These are phyloP conservation scores for Lerista edwardsae DNA, from an alignment of 2,797 vertebrate species.

Conservation along the genomic window DNA sequence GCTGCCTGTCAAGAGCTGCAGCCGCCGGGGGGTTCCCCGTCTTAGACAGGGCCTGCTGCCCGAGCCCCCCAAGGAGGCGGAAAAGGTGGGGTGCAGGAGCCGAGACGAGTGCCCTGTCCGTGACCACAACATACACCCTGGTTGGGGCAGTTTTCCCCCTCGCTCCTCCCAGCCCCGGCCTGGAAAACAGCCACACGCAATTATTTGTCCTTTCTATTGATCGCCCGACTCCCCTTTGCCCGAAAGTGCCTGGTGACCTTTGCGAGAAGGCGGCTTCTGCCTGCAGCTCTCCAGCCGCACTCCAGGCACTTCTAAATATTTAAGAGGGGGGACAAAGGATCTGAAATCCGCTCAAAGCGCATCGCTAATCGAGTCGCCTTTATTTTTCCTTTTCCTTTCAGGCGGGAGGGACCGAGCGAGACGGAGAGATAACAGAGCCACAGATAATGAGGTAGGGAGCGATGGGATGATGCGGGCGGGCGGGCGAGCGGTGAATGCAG, in stretches of 20 bases:
- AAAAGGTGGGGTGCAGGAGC: background rate
- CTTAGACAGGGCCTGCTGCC: background rate
- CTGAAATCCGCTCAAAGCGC: background rate
- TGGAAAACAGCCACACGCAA: constrained; percentile 5
- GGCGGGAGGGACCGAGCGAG: background rate
- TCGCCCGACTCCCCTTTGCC: constrained; percentile 10
- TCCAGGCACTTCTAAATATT: constrained; percentile 23
- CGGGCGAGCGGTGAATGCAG: background rate
- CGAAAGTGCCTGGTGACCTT: constrained; percentile 35
- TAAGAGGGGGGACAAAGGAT: background rate
- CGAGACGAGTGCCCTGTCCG: too few relatives aligned
- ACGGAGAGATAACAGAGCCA: background rate
- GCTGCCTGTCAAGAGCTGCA: background rate
- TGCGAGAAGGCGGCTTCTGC: background rate
- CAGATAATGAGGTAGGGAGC: constrained; percentile 9
- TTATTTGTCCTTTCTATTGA: constrained; percentile 28
- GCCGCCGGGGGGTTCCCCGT: background rate
- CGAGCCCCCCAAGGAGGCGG: background rate
- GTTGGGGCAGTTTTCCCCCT: fast-evolving
- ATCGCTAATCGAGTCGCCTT: background rate
- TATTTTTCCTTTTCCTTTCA: constrained; percentile 14
- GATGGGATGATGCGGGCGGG: constrained; percentile 2
- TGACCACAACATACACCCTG: fast-evolving
- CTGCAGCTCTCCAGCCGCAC: background rate
- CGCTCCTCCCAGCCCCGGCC: background rate